These are phyloP conservation scores for Pseudolycoriella hygida DNA, from an alignment of 2,888 invertebrate species.

Conservation along the genomic window DNA sequence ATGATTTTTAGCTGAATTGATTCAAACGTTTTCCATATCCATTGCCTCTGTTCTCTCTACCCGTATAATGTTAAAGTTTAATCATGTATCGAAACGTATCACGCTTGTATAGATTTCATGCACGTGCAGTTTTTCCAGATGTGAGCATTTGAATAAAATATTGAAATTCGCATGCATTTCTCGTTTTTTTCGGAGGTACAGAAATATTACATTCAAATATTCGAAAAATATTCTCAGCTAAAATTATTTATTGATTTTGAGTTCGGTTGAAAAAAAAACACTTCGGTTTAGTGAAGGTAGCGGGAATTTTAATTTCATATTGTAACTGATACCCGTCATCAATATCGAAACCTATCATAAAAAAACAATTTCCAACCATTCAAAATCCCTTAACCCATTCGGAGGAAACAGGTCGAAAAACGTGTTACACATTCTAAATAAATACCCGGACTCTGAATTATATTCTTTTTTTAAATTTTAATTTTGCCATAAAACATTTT, in stretches of 20 bases:
- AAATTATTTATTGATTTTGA: too few relatives aligned
- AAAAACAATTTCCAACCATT: not conserved
- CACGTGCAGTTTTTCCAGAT: not conserved
- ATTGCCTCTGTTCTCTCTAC: too few relatives aligned
- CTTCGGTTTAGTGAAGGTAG: too few relatives aligned
- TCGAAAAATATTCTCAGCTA: too few relatives aligned
- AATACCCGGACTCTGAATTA: not conserved
- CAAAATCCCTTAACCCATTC: not conserved
- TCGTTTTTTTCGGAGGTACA: too few relatives aligned
- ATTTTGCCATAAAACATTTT: constrained; percentile 1
- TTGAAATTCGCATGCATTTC: too few relatives aligned
- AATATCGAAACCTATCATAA: not conserved
- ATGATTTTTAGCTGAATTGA: too few relatives aligned
- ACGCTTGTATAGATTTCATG: not conserved
- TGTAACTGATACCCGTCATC: too few relatives aligned
- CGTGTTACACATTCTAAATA: not conserved
- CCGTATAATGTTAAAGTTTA: not conserved
- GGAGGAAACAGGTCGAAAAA: not conserved
- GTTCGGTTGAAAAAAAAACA: too few relatives aligned
- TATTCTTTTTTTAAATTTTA: not conserved
- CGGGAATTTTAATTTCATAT: too few relatives aligned
- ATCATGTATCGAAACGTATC: not conserved
- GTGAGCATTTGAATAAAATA: not conserved
- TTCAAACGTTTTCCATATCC: too few relatives aligned
- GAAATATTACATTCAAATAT: too few relatives aligned